Percentiles rank a stretch among this genome's conserved stretches.
Evolutionary conservation across 1,140 invertebrate genomes (phyloP).

Genomic region (Cotesia glomerata): DNA sequence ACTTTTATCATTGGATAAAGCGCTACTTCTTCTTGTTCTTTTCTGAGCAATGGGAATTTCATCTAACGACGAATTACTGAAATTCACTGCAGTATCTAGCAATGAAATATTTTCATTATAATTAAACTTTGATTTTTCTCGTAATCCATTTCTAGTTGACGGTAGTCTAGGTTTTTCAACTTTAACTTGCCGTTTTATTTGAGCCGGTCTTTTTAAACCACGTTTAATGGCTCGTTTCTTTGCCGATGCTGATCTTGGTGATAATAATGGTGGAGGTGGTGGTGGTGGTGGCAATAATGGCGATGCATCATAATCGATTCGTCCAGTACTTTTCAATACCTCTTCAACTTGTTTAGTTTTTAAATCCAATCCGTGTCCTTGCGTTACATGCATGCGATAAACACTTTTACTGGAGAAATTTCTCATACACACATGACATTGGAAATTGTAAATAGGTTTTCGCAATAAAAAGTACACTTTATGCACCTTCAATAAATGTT

Average conservation of each 20-base stretch:
- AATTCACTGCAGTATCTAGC: neutral
- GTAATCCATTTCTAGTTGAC: neutral
- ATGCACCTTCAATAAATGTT: neutral
- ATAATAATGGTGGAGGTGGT: too few relatives aligned
- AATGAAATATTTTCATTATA: neutral
- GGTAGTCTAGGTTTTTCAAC: too few relatives aligned
- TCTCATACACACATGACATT: neutral
- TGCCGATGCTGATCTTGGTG: too few relatives aligned
- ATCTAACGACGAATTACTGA: too few relatives aligned
- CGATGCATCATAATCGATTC: too few relatives aligned
- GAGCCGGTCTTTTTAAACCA: too few relatives aligned
- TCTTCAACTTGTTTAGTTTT: neutral
- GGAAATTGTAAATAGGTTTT: neutral
- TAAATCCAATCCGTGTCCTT: too few relatives aligned
- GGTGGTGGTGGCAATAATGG: too few relatives aligned
- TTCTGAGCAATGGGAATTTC: neutral
- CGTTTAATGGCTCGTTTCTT: too few relatives aligned
- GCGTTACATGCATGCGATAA: too few relatives aligned
- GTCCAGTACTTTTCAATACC: neutral
- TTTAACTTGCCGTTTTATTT: too few relatives aligned
- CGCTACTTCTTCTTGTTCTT: neutral
- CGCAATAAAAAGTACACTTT: neutral
- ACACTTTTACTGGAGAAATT: neutral
- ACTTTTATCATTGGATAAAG: neutral
- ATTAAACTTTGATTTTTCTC: slow-evolving; percentile 1